Conservation (phyloP, 2,113 vertebrate species). For the Campylomormyrus tamandua region DNA sequence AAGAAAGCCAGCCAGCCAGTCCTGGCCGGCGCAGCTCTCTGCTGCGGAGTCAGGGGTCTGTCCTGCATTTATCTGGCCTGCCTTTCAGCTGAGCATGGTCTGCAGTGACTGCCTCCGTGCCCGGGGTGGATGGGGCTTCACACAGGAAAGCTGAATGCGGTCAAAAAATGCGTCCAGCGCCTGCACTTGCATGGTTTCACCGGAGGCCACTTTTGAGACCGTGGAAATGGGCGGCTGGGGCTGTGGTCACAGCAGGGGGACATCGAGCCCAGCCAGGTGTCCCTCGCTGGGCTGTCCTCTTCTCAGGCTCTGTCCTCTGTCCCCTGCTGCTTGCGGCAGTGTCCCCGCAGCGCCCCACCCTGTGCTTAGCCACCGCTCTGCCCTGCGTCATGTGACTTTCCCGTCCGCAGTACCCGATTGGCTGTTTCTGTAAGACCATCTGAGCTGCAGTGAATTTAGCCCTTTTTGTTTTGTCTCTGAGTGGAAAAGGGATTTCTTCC, state of each 20-base stretch:
- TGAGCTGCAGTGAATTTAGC: neutral
- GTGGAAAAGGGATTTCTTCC: constrained; percentile 65
- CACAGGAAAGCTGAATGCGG: neutral
- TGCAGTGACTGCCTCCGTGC: neutral
- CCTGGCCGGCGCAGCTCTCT: neutral
- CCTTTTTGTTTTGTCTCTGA: neutral
- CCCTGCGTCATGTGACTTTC: constrained; percentile 53
- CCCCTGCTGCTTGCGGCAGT: neutral
- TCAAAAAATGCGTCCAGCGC: neutral
- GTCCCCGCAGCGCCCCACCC: constrained; percentile 14
- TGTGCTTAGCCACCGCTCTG: constrained; percentile 41
- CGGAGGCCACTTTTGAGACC: neutral
- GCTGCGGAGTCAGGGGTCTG: neutral
- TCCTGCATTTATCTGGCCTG: neutral
- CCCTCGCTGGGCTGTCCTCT: constrained; percentile 39
- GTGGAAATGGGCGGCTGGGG: neutral
- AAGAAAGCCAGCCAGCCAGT: neutral
- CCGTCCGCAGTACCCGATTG: constrained; percentile 46
- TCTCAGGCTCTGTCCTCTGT: constrained; percentile 43
- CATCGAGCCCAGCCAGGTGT: neutral
- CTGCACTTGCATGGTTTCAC: neutral
- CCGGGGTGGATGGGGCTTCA: neutral
- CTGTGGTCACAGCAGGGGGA: neutral
- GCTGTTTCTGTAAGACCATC: neutral
- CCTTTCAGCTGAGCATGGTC: neutral